Conservation (phyloP, 2,113 vertebrate genomes). For the Hymenochirus boettgeri region DNA sequence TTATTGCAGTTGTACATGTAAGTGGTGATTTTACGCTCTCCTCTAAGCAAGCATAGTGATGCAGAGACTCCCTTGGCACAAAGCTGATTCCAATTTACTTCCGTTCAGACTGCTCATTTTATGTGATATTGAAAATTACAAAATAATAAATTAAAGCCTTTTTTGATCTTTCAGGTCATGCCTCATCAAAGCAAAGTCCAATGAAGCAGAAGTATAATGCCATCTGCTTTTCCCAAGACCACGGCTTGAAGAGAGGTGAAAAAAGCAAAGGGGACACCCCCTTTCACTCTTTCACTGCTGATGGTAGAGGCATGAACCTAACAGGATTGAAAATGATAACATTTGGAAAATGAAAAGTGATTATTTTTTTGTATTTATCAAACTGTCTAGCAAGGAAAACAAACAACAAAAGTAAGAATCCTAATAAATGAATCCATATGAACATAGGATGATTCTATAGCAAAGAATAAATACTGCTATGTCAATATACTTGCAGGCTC, state of each 20-base stretch:
- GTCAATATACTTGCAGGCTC: too few relatives aligned
- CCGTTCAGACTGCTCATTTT: conserved; percentile 36
- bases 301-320: too few relatives aligned
- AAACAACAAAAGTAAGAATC: too few relatives aligned
- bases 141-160: conserved; percentile 39
- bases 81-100: conserved; percentile 34
- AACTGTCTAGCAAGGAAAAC: too few relatives aligned
- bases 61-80: conserved; percentile 34
- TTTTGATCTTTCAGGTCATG: conserved; percentile 25
- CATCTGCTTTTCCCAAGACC: neutral
- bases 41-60: conserved; percentile 39
- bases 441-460: too few relatives aligned
- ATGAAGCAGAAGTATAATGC: conserved; percentile 9
- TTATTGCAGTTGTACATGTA: conserved; percentile 40
- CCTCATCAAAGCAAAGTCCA: conserved; percentile 26
- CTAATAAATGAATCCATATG: too few relatives aligned
- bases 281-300: neutral
- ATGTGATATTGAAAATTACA: conserved; percentile 37
- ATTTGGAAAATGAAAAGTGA: too few relatives aligned
- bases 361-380: too few relatives aligned
- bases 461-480: too few relatives aligned
- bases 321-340: too few relatives aligned
- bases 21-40: conserved; percentile 40
- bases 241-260: neutral
- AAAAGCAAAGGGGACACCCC: neutral